Evolutionary conservation across 2,113 vertebrate genomes (phyloP), one percentile per base, ranked within the genome.

Genomic region (Tragelaphus strepsiceros): DNA sequence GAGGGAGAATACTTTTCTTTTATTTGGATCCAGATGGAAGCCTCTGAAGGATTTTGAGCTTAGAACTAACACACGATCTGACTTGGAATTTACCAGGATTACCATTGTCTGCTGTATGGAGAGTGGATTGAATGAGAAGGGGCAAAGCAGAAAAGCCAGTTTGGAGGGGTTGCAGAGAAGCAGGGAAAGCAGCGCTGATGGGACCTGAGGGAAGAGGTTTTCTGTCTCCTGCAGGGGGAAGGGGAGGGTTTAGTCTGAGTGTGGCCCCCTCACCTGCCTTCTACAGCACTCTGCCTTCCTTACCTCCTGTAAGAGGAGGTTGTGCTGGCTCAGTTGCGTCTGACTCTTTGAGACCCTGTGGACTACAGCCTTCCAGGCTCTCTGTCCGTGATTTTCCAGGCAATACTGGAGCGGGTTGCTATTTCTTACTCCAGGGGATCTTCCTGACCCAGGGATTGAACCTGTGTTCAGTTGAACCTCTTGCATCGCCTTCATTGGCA

Each of bases 61-160:
- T 43, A 53, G 19, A 16, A 59, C 16, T n/a, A 28, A 54, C 32
- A 43, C 32, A 10, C 2, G 16, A 6, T 78, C 24, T 59, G 83
- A 77, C 49, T 64, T 53, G 13, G n/a, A 30, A n/a, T 46, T 77
- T 77, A 3, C 30, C 17, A 14, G 54, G 90, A 17, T 88, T 4
- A 0, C 17, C 0, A 15, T 39, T 46, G 59, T 28, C 32, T 0
- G 0, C 3, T 26, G 3, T 30, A 1, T 12, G 22, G 59, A 77
- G 84, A 56, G 35, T 24, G 7, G 21, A 43, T 15, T 56, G 96
- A 51, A 9, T 19, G 19, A 17, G 24, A 2, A 53, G 56, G 51
- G 56, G 5, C 6, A 1, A 39, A 77, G 61, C 61, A 13, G 54
- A 22, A 54, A 78, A 15, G 14, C 2, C 2, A 15, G 2, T 58